Evolutionary conservation across 2,888 invertebrate genomes (phyloP).

Genomic region (Drymonia ruficornis): DNA sequence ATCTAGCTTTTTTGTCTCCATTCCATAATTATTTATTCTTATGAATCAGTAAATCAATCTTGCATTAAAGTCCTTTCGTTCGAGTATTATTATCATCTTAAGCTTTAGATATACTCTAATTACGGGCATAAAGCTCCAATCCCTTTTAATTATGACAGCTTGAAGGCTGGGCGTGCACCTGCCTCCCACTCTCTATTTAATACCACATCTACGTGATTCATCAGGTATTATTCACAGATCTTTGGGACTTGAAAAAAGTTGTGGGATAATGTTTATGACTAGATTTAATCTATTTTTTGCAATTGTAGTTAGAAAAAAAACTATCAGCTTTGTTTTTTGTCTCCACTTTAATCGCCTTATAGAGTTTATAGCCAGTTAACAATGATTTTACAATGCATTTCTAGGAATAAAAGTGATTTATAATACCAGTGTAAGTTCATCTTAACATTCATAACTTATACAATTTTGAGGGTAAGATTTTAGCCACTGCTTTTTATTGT

Average conservation of each 20-base stretch:
- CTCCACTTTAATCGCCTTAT: too few relatives aligned
- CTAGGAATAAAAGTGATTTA: too few relatives aligned
- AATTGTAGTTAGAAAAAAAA: too few relatives aligned
- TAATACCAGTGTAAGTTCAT: too few relatives aligned
- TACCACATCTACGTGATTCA: neutral
- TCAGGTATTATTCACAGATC: neutral
- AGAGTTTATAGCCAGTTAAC: too few relatives aligned
- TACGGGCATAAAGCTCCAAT: conserved; percentile 47
- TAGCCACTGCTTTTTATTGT: too few relatives aligned
- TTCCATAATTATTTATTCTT: conserved; percentile 7
- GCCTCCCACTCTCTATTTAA: conserved; percentile 36
- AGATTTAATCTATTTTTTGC: neutral
- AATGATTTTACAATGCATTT: too few relatives aligned
- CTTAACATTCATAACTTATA: too few relatives aligned
- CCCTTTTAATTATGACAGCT: conserved; percentile 62
- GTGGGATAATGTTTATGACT: neutral
- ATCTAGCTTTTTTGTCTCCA: neutral
- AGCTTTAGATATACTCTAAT: conserved; percentile 52
- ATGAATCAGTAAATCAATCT: conserved; percentile 7
- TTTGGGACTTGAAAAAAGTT: neutral
- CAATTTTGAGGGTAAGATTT: too few relatives aligned
- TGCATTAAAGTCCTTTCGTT: conserved; percentile 4
- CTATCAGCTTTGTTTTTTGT: too few relatives aligned
- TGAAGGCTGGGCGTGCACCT: conserved; percentile 51
- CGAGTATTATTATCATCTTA: conserved; percentile 32